Conservation (phyloP, 2,113 vertebrate species). For the Phyllostomus discolor region DNA sequence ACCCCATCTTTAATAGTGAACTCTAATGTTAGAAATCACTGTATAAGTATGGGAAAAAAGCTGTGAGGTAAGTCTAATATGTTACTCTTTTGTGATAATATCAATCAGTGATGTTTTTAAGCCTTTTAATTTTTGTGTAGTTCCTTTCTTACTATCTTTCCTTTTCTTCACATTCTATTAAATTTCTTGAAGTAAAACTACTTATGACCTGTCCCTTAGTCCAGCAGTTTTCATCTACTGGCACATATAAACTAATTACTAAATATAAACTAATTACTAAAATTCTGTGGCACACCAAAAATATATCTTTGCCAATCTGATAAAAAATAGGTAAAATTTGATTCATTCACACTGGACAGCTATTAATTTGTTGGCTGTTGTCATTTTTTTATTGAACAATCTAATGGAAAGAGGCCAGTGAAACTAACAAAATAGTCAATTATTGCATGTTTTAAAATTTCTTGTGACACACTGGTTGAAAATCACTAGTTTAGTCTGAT, state of each 20-base stretch:
- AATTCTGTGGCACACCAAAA: background rate
- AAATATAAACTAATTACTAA: background rate
- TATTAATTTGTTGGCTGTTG: background rate
- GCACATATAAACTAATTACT: background rate
- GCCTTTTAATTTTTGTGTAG: background rate
- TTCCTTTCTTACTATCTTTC: background rate
- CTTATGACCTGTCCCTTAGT: background rate
- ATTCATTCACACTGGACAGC: background rate
- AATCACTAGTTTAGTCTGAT: background rate
- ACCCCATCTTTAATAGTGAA: background rate
- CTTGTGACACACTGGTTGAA: background rate
- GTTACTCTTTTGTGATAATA: background rate
- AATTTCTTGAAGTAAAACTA: background rate
- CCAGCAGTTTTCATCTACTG: background rate
- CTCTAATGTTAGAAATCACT: background rate
- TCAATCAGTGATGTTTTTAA: background rate
- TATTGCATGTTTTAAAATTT: background rate
- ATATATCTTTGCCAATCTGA: background rate
- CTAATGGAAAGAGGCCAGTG: background rate
- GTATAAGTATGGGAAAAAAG: background rate
- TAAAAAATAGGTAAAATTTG: background rate
- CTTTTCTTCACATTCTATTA: background rate
- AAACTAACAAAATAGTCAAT: background rate
- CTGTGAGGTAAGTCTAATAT: background rate
- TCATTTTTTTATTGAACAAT: background rate